Percentiles rank a stretch among this genome's conserved stretches.
Conservation (phyloP, 1,140 invertebrate genomes). For the Caenorhabditis latens region DNA sequence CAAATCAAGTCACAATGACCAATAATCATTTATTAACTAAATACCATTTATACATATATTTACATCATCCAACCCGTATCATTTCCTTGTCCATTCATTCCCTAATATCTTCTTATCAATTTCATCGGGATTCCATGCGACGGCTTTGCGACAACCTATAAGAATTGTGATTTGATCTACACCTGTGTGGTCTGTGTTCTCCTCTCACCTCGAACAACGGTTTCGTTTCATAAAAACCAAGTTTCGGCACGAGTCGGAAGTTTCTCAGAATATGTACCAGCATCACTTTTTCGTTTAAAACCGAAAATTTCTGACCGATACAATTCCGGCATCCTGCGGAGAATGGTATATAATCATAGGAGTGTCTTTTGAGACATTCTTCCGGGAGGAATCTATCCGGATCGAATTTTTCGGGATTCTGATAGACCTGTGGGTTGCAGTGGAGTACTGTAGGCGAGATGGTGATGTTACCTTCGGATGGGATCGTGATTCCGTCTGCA, state of each 20-base stretch:
- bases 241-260: conserved; percentile 81
- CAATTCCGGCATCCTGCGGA: conserved; percentile 79
- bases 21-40: not conserved
- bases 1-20: not conserved
- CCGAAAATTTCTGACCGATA: conserved; percentile 85
- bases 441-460: conserved; percentile 79
- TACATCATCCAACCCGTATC: not conserved
- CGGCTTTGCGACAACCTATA: conserved; percentile 40
- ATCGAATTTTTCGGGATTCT: conserved; percentile 88
- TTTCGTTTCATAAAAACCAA: conserved; percentile 31
- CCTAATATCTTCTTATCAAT: conserved; percentile 32
- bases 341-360: conserved; percentile 78
- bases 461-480: conserved; percentile 75
- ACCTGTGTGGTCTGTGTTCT: not conserved
- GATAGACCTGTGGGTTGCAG: conserved; percentile 81
- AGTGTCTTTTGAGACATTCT: conserved; percentile 80
- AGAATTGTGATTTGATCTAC: not conserved
- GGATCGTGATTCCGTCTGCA: conserved; percentile 70
- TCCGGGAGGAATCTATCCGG: conserved; percentile 92
- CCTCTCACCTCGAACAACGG: conserved; percentile 34
- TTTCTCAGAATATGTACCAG: conserved; percentile 88
- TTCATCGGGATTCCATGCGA: conserved; percentile 35
- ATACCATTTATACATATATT: conserved; percentile 2
- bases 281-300: conserved; percentile 88
- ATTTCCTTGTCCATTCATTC: not conserved